These are phyloP conservation scores for Clytia hemisphaerica DNA, from an alignment of 30 jellyfish, hydroid and myxozoan species.

Conservation along the genomic window DNA sequence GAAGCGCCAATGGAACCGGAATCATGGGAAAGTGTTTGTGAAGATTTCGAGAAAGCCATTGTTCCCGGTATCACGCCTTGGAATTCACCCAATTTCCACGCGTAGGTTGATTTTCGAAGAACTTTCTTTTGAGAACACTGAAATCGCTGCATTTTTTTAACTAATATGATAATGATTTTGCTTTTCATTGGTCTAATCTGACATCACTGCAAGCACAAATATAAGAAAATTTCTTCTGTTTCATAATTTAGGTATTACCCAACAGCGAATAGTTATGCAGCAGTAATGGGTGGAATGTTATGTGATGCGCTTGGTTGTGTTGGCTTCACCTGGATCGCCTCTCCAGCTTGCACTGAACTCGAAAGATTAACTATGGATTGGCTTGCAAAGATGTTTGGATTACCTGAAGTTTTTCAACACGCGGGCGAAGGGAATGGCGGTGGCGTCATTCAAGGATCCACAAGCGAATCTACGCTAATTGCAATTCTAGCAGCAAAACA, in stretches of 20 bases:
- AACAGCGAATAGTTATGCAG: constrained; percentile 11
- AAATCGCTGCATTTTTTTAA: no score
- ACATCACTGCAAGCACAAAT: no score
- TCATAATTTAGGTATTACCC: no score
- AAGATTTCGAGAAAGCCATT: constrained; percentile 5
- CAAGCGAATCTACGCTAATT: constrained; percentile 20
- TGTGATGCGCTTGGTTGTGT: constrained; percentile 8
- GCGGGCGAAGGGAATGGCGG: background rate
- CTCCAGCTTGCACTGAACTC: constrained; percentile 12
- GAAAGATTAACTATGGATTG: constrained; percentile 8
- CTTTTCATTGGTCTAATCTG: no score
- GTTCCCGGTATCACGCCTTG: constrained; percentile 26
- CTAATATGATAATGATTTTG: no score
- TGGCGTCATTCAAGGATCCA: constrained; percentile 2
- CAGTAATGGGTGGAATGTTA: constrained; percentile 32
- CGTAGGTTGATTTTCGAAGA: no score
- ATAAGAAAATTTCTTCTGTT: no score
- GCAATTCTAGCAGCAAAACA: constrained; percentile 3
- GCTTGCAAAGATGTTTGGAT: constrained; percentile 12
- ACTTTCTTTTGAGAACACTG: no score
- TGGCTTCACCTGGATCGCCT: constrained; percentile 40
- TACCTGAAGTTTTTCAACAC: constrained; percentile 15
- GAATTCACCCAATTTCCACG: constrained; percentile 32
- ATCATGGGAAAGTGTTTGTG: background rate
- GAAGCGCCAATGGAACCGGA: constrained; percentile 10